phyloP scores from a whole-genome alignment of 2,888 invertebrate species.

The Syritta pipiens region DNA sequence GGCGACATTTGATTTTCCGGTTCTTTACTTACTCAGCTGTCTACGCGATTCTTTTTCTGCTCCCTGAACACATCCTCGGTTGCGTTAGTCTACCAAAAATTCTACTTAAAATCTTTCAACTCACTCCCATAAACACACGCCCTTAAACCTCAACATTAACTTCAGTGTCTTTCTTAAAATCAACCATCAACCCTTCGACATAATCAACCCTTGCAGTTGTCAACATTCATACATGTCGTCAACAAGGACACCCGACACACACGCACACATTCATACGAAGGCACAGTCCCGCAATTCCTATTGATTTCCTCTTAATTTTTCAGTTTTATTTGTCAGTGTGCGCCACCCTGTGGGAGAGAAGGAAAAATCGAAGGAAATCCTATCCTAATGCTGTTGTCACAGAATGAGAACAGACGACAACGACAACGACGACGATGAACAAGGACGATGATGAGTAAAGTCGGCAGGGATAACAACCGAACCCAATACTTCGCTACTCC shows the following conservation, averaged over 20 bases:
- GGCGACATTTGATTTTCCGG: slow-evolving; percentile 69
- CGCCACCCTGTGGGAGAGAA: background rate
- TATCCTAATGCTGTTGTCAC: slow-evolving; percentile 54
- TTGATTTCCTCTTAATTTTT: slow-evolving; percentile 68
- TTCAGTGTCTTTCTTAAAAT: slow-evolving; percentile 54
- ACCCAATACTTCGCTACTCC: slow-evolving; percentile 34
- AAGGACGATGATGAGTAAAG: slow-evolving; percentile 20
- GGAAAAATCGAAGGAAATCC: background rate
- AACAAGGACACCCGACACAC: slow-evolving; percentile 41
- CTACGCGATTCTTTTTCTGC: slow-evolving; percentile 53
- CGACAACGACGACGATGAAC: slow-evolving; percentile 34
- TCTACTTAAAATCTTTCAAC: slow-evolving; percentile 1
- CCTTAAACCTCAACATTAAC: slow-evolving; percentile 57
- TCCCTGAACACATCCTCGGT: slow-evolving; percentile 40
- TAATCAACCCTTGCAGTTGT: slow-evolving; percentile 61
- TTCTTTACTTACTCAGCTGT: slow-evolving; percentile 41
- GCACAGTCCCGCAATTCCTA: slow-evolving; percentile 61
- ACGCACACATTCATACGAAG: slow-evolving; percentile 52
- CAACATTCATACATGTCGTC: slow-evolving; percentile 52
- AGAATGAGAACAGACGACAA: slow-evolving; percentile 8
- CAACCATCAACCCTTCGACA: slow-evolving; percentile 54
- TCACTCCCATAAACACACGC: background rate
- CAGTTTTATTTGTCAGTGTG: slow-evolving; percentile 59
- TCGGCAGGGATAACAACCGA: slow-evolving; percentile 57
- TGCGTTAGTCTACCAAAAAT: slow-evolving; percentile 13